phyloP scores from a whole-genome alignment of 2,797 vertebrate genomes.

The Pogonophryne albipinna region DNA sequence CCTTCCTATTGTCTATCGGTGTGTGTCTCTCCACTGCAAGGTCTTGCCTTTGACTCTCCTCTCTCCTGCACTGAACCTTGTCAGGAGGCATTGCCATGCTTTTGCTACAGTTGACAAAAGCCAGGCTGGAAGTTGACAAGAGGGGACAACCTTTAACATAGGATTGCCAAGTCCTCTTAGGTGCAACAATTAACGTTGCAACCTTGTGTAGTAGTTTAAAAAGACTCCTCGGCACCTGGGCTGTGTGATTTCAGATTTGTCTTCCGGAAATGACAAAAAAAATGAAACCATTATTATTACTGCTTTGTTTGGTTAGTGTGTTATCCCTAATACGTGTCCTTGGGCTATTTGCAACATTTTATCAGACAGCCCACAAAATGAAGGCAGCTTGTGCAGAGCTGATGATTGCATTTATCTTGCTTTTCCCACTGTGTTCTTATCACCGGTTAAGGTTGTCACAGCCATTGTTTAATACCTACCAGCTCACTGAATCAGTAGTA shows the following conservation, averaged over 20 bases:
- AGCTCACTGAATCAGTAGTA: slow-evolving; percentile 58
- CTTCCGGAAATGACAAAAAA: slow-evolving; percentile 35
- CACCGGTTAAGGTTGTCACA: slow-evolving; percentile 51
- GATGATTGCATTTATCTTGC: slow-evolving; percentile 58
- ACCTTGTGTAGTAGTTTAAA: slow-evolving; percentile 76
- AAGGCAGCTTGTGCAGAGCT: slow-evolving; percentile 36
- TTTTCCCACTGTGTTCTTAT: slow-evolving; percentile 44
- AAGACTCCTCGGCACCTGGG: slow-evolving; percentile 58
- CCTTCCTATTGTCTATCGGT: slow-evolving; percentile 74
- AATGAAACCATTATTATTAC: slow-evolving; percentile 38
- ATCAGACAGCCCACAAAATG: slow-evolving; percentile 48
- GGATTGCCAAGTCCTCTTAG: slow-evolving; percentile 67
- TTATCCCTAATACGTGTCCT: slow-evolving; percentile 30
- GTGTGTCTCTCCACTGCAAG: slow-evolving; percentile 61
- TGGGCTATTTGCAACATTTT: slow-evolving; percentile 47
- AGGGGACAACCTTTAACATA: slow-evolving; percentile 75
- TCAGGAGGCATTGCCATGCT: slow-evolving; percentile 60
- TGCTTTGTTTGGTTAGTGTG: slow-evolving; percentile 52
- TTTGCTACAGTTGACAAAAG: slow-evolving; percentile 76
- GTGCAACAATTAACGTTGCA: slow-evolving; percentile 76
- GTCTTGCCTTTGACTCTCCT: slow-evolving; percentile 67
- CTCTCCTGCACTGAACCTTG: slow-evolving; percentile 70
- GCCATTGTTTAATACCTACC: slow-evolving; percentile 67
- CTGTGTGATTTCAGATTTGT: slow-evolving; percentile 35
- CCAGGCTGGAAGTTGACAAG: slow-evolving; percentile 75